Evolutionary conservation across 2,888 invertebrate species (phyloP).

Genomic region (Pyrocoelia pectoralis): DNA sequence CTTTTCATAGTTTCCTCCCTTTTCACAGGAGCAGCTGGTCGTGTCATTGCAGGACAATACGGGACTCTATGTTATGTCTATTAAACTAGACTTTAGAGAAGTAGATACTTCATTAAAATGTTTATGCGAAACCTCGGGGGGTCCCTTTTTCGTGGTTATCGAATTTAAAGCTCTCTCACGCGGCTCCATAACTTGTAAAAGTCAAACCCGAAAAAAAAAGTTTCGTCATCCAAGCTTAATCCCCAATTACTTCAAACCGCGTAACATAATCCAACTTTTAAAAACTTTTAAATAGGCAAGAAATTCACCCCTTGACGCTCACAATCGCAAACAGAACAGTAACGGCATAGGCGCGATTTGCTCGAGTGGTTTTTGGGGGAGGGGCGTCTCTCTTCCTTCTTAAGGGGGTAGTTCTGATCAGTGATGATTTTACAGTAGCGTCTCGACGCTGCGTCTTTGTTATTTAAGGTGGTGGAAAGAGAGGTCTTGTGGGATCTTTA

Average conservation of each 20-base stretch:
- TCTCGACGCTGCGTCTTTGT: conserved; percentile 46
- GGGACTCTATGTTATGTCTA: conserved; percentile 56
- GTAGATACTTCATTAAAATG: conserved; percentile 61
- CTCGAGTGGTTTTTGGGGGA: conserved; percentile 54
- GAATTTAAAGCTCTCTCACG: conserved; percentile 33
- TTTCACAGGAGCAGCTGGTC: conserved; percentile 53
- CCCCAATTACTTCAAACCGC: conserved; percentile 40
- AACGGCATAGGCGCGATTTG: conserved; percentile 56
- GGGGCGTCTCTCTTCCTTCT: conserved; percentile 44
- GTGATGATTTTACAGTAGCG: conserved; percentile 52
- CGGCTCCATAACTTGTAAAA: conserved; percentile 12
- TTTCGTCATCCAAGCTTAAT: conserved; percentile 38
- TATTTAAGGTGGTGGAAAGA: conserved; percentile 43
- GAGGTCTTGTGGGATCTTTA: conserved; percentile 32
- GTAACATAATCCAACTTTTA: conserved; percentile 47
- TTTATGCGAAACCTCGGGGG: conserved; percentile 55
- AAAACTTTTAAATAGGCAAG: conserved; percentile 50
- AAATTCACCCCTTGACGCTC: conserved; percentile 46
- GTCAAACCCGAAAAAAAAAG: conserved; percentile 22
- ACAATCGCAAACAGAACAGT: conserved; percentile 54
- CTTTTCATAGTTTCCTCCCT: conserved; percentile 41
- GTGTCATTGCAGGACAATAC: conserved; percentile 55
- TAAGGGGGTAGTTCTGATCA: conserved; percentile 49
- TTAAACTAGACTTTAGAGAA: conserved; percentile 59
- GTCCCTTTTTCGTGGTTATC: conserved; percentile 45